Evolutionary conservation across 1,140 invertebrate species (phyloP).

Genomic region (Halotydeus destructor): DNA sequence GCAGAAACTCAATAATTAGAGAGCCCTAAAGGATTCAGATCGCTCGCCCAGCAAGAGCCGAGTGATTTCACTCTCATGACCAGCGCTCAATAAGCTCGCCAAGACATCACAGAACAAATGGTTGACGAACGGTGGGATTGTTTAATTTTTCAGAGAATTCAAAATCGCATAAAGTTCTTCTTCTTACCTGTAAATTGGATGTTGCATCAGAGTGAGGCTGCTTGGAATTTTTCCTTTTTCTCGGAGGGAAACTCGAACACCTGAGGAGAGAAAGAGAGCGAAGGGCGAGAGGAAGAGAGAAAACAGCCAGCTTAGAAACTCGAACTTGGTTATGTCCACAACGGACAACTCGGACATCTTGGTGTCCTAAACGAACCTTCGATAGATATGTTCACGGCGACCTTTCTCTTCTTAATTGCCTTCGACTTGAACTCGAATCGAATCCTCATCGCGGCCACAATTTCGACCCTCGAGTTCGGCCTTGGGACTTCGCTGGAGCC

Average conservation of each 20-base stretch:
- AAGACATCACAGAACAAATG: no score
- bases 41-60: no score
- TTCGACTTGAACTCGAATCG: slow-evolving; percentile 95
- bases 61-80: no score
- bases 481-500: slow-evolving; percentile 86
- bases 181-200: slow-evolving; percentile 72
- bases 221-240: slow-evolving; percentile 41
- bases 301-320: no score
- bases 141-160: background rate
- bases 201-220: slow-evolving; percentile 57
- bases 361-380: slow-evolving; percentile 45
- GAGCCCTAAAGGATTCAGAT: no score
- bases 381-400: slow-evolving; percentile 76
- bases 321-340: no score
- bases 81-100: no score
- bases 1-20: no score
- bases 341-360: no score
- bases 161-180: no score
- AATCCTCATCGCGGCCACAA: slow-evolving; percentile 95
- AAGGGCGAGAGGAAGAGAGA: background rate
- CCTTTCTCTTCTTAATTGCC: slow-evolving; percentile 92
- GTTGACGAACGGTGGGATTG: no score
- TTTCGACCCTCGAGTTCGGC: slow-evolving; percentile 84
- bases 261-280: background rate
- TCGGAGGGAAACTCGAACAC: slow-evolving; percentile 60